Percentiles rank a stretch among this genome's conserved stretches.
Conservation (phyloP, 2,888 invertebrate species). For the Metellina segmentata region DNA sequence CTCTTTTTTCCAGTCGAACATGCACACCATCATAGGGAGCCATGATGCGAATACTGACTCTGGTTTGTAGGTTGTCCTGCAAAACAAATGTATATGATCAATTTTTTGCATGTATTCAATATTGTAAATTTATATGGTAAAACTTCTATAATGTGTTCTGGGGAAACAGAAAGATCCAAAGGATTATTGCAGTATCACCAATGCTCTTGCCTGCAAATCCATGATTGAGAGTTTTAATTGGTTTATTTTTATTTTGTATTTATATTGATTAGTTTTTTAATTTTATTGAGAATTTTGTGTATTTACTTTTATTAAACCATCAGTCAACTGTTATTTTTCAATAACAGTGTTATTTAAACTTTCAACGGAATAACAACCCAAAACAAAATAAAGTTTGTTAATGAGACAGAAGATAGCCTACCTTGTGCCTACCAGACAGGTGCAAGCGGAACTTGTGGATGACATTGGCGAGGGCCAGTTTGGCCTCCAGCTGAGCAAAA, state of each 20-base stretch:
- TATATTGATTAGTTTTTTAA: too few relatives aligned
- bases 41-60: background rate
- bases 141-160: background rate
- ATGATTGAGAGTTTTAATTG: too few relatives aligned
- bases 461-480: conserved; percentile 70
- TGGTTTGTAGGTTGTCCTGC: background rate
- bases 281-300: too few relatives aligned
- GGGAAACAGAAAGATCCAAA: background rate
- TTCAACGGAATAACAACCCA: too few relatives aligned
- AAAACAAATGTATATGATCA: background rate
- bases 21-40: background rate
- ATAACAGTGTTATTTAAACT: too few relatives aligned
- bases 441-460: conserved; percentile 62
- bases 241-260: too few relatives aligned
- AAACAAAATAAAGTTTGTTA: too few relatives aligned
- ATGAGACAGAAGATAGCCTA: background rate
- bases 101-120: background rate
- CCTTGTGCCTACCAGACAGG: conserved; percentile 22
- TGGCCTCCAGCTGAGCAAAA: conserved; percentile 77
- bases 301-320: too few relatives aligned
- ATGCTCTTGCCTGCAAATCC: too few relatives aligned
- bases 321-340: too few relatives aligned
- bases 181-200: background rate
- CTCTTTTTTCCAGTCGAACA: background rate
- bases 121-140: background rate